Conservation (phyloP, 2,113 vertebrate species). For the Anseranas semipalmata region DNA sequence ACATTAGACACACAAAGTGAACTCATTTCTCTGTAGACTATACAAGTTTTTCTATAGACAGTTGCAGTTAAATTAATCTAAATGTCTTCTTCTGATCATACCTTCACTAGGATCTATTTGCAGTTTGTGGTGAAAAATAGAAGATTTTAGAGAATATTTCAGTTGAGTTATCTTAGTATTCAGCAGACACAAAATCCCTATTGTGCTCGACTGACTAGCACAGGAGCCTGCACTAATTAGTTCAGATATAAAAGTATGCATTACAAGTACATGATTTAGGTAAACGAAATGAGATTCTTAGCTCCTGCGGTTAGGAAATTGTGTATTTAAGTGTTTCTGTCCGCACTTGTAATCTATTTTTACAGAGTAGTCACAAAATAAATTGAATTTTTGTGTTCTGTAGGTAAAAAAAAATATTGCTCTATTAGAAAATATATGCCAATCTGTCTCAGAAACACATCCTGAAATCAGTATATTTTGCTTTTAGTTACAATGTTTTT, state of each 20-base stretch:
- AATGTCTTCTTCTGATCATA: background rate
- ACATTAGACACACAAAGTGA: background rate
- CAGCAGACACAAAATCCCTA: background rate
- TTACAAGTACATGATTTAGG: background rate
- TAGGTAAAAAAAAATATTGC: background rate
- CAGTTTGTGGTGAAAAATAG: background rate
- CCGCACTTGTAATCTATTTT: background rate
- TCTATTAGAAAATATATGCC: background rate
- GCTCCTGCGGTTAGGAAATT: background rate
- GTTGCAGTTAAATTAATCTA: background rate
- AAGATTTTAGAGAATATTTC: background rate
- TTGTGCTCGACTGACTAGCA: background rate
- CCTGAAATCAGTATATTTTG: background rate
- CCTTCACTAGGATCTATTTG: background rate
- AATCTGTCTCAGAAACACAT: background rate
- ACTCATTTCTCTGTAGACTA: background rate
- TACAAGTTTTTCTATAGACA: background rate
- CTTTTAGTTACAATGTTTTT: background rate
- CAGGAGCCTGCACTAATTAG: background rate
- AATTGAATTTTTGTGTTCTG: background rate
- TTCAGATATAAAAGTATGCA: background rate
- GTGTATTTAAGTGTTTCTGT: background rate
- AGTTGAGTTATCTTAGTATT: background rate
- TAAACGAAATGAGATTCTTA: background rate
- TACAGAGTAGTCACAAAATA: background rate